phyloP scores from a whole-genome alignment of 2,888 invertebrate species.

The Cryptophagus acutangulus region DNA sequence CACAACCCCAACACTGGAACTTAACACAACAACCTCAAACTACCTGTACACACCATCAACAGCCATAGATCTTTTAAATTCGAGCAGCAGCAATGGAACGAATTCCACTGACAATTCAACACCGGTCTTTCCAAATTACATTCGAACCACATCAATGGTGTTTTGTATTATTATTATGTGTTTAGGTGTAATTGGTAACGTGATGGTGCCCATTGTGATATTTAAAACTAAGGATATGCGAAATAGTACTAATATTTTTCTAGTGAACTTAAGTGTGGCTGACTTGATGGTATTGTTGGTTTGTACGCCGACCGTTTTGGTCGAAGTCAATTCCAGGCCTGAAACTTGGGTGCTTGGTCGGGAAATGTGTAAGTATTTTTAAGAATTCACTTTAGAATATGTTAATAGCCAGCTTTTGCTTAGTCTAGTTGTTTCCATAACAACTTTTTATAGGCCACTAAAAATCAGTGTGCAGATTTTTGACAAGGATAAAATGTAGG shows the following conservation, averaged over 20 bases:
- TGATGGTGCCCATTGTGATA: slow-evolving; percentile 91
- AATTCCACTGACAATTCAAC: slow-evolving; percentile 33
- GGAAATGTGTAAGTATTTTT: slow-evolving; percentile 87
- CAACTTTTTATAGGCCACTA: too few species aligned
- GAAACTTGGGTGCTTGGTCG: slow-evolving; percentile 91
- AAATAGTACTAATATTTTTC: slow-evolving; percentile 90
- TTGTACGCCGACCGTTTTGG: slow-evolving; percentile 88
- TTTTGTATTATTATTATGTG: slow-evolving; percentile 85
- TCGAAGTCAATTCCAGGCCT: slow-evolving; percentile 88
- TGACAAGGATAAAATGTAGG: too few species aligned
- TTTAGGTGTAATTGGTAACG: slow-evolving; percentile 85
- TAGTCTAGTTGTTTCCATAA: too few species aligned
- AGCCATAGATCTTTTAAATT: slow-evolving; percentile 19
- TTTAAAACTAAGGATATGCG: slow-evolving; percentile 89
- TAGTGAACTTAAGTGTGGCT: slow-evolving; percentile 89
- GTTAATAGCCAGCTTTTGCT: too few species aligned
- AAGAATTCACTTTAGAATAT: slow-evolving; percentile 5
- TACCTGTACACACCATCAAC: slow-evolving; percentile 35
- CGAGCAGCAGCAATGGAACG: slow-evolving; percentile 21
- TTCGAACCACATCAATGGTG: slow-evolving; percentile 81
- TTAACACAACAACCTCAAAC: slow-evolving; percentile 33
- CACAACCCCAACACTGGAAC: slow-evolving; percentile 28
- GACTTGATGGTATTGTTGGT: slow-evolving; percentile 87
- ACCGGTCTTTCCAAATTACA: slow-evolving; percentile 70
- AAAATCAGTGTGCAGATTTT: too few species aligned